Percentiles rank a stretch among this genome's conserved stretches.
These are phyloP conservation scores for Dysmachus trigonus DNA, from an alignment of 2,888 invertebrate species.

Conservation along the genomic window DNA sequence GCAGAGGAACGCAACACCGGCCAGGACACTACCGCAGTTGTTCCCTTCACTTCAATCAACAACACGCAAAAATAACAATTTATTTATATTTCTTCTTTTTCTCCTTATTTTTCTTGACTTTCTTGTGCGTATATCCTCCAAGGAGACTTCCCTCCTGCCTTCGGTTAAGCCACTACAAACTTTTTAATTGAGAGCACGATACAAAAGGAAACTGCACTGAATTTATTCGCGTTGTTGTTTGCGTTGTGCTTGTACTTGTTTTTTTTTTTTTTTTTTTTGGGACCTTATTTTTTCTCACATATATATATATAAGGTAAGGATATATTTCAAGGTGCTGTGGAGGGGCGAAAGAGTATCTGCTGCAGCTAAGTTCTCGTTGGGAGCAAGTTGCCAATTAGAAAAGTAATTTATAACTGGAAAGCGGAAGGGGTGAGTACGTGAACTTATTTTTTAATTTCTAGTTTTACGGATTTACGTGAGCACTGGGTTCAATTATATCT, in stretches of 20 bases:
- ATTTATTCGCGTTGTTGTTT: neutral
- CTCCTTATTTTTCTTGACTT: neutral
- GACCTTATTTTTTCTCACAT: neutral
- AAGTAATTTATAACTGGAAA: neutral
- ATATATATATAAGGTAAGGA: neutral
- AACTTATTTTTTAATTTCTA: neutral
- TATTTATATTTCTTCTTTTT: neutral
- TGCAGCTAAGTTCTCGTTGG: neutral
- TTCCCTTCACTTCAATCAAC: neutral
- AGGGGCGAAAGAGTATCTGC: neutral
- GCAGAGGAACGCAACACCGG: neutral
- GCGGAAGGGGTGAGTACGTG: neutral
- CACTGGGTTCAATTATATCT: neutral
- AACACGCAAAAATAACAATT: neutral
- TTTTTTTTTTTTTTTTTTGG: neutral
- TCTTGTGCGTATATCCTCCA: neutral
- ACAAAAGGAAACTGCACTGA: slow-evolving; percentile 21
- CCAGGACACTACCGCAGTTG: neutral
- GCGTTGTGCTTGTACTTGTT: neutral
- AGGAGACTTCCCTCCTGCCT: neutral
- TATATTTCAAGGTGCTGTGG: neutral
- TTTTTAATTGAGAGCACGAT: slow-evolving; percentile 33
- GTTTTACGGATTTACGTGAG: neutral
- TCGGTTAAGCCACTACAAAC: neutral
- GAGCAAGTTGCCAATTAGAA: neutral